These are phyloP conservation scores for Achatina immaculata DNA, from an alignment of 1,140 invertebrate genomes.

Conservation along the genomic window DNA sequence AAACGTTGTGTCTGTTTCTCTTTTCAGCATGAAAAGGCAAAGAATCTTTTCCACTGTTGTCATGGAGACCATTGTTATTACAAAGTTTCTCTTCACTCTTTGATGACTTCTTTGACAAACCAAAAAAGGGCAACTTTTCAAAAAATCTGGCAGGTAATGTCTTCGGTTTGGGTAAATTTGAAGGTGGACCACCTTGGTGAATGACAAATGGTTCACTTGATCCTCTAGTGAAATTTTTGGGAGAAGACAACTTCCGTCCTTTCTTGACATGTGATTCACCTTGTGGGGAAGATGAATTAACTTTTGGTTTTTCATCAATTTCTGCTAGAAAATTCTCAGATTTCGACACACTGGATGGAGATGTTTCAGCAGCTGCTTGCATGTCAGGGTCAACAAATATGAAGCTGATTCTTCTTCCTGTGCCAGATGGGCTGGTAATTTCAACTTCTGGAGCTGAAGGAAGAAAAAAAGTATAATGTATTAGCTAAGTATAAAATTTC, in stretches of 20 bases:
- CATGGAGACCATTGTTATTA: background rate
- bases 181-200: background rate
- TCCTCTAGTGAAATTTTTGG: background rate
- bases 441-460: background rate
- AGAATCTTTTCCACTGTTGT: background rate
- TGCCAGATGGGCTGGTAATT: background rate
- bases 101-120: background rate
- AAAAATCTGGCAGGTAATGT: background rate
- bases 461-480: background rate
- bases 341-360: too few relatives aligned
- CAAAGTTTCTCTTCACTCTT: background rate
- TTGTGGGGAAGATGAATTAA: too few relatives aligned
- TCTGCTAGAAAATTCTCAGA: too few relatives aligned
- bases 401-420: background rate
- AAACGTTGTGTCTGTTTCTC: background rate
- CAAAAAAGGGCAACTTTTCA: background rate
- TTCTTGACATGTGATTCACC: too few relatives aligned
- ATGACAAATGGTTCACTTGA: background rate
- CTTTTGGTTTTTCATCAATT: too few relatives aligned
- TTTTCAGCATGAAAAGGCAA: background rate
- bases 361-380: too few relatives aligned
- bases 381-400: background rate
- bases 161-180: constrained; percentile 1
- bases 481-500: too few relatives aligned
- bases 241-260: background rate